Evolutionary conservation across 2,797 vertebrate species (phyloP), one percentile per base, ranked within the genome.

Genomic region (Rhinella marina): DNA sequence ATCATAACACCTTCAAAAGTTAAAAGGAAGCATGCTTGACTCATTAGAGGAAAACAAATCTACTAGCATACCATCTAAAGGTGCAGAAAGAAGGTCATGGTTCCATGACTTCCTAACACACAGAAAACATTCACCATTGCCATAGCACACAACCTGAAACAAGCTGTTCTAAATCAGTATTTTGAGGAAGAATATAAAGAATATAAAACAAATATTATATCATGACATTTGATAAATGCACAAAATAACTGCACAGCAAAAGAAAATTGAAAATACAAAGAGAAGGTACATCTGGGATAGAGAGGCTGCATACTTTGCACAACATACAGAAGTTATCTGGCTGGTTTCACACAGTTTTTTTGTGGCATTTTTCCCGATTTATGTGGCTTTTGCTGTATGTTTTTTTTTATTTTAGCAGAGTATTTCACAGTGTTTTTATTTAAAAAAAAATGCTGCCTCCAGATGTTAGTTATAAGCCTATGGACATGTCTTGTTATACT

Each of bases 1-100:
- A 29, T 75, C 2, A 41, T 32, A 23, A 75, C 17, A 48, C 76
- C 19, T 19, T 78, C 11, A 56, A 57, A n/a, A 57, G 52, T 56
- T 78, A 78, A 78, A 78, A 57, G 14, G 81, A 82, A 56, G 25
- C 27, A 68, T 54, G 8, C 62, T 16, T 59, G 19, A 75, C 19
- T 73, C 62, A 6, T 17, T 23, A 72, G 29, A 72, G 16, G 29
- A 72, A 72, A 29, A 72, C 19, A 9, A 54, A 32, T 54, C 2
- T 76, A 41, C 48, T 7, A 11, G 52, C 62, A 68, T 66, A 32
- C 41, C 3, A 41, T 41, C 5, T 27, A 68, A 85, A 62, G 75
- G 41, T 75, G 83, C 52, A 61, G 57, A n/a, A 77, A 75, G 84
- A 64, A 85, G 27, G 84, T 73, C 73, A 66, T 78, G 59, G 73